Percentiles rank a stretch among this genome's conserved stretches.
phyloP scores from a whole-genome alignment of 92 coral and sea anemone genomes.

The Epizoanthus stellaris region DNA sequence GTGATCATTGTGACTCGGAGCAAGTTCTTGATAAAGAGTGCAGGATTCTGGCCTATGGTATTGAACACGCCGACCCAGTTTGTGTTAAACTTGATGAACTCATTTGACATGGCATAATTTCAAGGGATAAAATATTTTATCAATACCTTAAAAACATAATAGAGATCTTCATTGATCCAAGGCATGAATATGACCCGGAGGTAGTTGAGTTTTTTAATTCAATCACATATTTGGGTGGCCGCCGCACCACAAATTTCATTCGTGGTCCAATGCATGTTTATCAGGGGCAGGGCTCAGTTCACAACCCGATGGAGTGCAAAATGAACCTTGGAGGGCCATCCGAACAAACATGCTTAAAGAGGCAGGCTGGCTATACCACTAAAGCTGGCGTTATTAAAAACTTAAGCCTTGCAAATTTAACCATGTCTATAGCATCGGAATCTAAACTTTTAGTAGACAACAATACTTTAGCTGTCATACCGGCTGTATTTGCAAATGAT shows the following conservation, averaged over 20 bases:
- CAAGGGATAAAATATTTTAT: constrained; percentile 42
- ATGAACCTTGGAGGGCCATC: constrained; percentile 66
- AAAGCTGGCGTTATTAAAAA: constrained; percentile 45
- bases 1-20: not conserved
- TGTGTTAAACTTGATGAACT: constrained; percentile 46
- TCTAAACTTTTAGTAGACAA: constrained; percentile 46
- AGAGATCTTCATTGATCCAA: constrained; percentile 40
- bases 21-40: constrained; percentile 34
- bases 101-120: constrained; percentile 37
- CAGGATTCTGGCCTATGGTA: constrained; percentile 45
- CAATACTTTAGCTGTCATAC: constrained; percentile 32
- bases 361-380: constrained; percentile 52
- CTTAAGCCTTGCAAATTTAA: constrained; percentile 36
- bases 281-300: constrained; percentile 31
- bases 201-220: constrained; percentile 62
- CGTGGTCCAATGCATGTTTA: constrained; percentile 50
- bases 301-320: constrained; percentile 37
- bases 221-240: constrained; percentile 50
- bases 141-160: constrained; percentile 37
- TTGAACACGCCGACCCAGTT: constrained; percentile 57
- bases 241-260: constrained; percentile 50
- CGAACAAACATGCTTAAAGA: constrained; percentile 47
- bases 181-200: constrained; percentile 49
- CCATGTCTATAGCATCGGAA: constrained; percentile 29
- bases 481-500: constrained; percentile 44